Evolutionary conservation across 2,113 vertebrate genomes (phyloP).

Genomic region (Crypturellus undulatus): DNA sequence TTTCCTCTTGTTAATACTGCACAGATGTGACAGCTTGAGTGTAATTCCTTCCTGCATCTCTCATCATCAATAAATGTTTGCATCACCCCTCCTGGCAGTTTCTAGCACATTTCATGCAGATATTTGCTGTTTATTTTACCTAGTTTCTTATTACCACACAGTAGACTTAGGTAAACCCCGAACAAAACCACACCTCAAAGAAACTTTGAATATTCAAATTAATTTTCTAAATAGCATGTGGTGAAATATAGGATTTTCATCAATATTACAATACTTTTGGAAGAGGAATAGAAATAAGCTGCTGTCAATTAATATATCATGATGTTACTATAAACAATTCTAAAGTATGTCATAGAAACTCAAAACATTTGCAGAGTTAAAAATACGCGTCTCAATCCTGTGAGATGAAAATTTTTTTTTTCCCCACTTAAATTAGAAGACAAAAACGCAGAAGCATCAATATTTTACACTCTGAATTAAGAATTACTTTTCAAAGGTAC

Average conservation of each 20-base stretch:
- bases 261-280: neutral
- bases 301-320: neutral
- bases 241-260: neutral
- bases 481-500: neutral
- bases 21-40: conserved; percentile 25
- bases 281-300: neutral
- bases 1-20: conserved; percentile 11
- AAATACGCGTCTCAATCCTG: neutral
- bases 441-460: neutral
- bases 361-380: neutral
- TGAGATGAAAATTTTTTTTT: neutral
- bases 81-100: neutral
- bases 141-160: neutral
- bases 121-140: conserved; percentile 3
- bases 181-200: neutral
- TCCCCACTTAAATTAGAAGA: neutral
- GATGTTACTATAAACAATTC: neutral
- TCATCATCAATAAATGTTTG: neutral
- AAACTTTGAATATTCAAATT: neutral
- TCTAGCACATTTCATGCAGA: neutral
- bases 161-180: neutral
- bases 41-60: neutral
- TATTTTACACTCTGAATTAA: neutral
- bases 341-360: neutral
- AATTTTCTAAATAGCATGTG: neutral